These are phyloP conservation scores for Shinisaurus crocodilurus DNA, from an alignment of 2,113 vertebrate genomes.

Conservation along the genomic window DNA sequence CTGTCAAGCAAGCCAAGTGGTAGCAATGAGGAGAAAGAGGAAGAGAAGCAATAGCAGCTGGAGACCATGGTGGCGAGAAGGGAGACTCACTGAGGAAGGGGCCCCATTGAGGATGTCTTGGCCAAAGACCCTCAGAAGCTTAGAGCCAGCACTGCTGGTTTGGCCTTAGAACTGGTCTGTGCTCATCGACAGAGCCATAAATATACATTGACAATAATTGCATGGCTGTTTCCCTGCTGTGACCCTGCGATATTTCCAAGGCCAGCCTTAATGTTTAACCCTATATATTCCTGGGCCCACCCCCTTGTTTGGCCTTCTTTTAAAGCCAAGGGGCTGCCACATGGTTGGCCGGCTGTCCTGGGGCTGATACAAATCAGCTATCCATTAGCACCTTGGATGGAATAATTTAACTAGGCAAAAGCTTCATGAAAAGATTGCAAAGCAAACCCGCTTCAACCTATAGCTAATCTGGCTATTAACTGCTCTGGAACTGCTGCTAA, in stretches of 20 bases:
- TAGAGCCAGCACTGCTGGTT: no score
- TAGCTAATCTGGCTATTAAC: constrained; percentile 42
- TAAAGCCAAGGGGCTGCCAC: constrained; percentile 25
- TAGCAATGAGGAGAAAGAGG: no score
- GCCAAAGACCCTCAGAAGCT: no score
- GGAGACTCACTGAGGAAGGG: no score
- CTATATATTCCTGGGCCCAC: constrained; percentile 7
- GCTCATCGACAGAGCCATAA: neutral
- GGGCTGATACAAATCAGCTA: constrained; percentile 67
- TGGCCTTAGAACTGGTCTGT: neutral
- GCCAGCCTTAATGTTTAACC: neutral
- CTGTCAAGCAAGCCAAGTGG: no score
- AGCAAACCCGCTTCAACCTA: constrained; percentile 40
- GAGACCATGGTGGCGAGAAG: no score
- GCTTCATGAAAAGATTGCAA: constrained; percentile 48
- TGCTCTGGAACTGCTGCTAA: constrained; percentile 55
- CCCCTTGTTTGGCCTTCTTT: constrained; percentile 24
- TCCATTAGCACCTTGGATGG: constrained; percentile 65
- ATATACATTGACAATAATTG: rapidly evolving
- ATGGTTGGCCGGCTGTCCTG: constrained; percentile 45
- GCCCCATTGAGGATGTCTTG: no score
- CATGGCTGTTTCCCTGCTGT: neutral
- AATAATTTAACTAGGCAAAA: constrained; percentile 58
- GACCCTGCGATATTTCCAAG: neutral
- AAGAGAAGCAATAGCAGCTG: no score